Base-by-base conservation (phyloP, 2,113 vertebrate genomes). In the Platichthys stellatus region DNA sequence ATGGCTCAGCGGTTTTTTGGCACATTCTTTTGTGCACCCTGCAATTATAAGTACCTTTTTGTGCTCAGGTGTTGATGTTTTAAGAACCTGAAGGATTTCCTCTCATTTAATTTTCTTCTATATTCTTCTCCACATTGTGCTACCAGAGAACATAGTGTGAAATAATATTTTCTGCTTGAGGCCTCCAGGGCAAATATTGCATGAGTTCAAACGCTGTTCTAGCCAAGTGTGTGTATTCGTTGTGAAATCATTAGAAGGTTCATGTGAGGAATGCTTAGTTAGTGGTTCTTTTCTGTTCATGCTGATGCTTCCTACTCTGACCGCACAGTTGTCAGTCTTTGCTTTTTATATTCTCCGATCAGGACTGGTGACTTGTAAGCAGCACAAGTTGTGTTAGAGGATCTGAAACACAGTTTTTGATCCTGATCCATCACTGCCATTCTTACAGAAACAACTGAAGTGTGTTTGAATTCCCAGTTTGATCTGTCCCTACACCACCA, bases 11-110 rank as follows among this genome's bases (percentile, higher is more conserved):
- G 81, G 74, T 76, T 47, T 75, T 77, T 86, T 78, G 84, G 88
- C 90, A 91, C 92, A 78, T 84, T 38, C 57, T 88, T 67, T 77
- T 85, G 92, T 90, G 88, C 88, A 71, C 69, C 85, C 82, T 87
- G 82, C 85, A 67, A 86, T 84, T 91, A 76, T 64, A 74, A 90
- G 54, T 80, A 80, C 78, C 85, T 74, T 83, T 67, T 85, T 84
- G 84, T 93, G 90, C 86, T 92, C 85, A 85, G 89, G 85, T 92
- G 90, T 93, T 83, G 49, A 82, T 89, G 86, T 92, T 82, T 68
- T 74, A 88, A 83, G 68, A 87, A 85, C 80, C 69, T 69, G 79
- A 80, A 60, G 40, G 67, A 81, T 77, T 90, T 83, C 53, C 69
- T 80, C 59, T 62, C 17, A 7, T 66, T 80, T 84, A 81, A 40